Conservation (phyloP, 2,797 vertebrate species). For the Columba guinea region DNA sequence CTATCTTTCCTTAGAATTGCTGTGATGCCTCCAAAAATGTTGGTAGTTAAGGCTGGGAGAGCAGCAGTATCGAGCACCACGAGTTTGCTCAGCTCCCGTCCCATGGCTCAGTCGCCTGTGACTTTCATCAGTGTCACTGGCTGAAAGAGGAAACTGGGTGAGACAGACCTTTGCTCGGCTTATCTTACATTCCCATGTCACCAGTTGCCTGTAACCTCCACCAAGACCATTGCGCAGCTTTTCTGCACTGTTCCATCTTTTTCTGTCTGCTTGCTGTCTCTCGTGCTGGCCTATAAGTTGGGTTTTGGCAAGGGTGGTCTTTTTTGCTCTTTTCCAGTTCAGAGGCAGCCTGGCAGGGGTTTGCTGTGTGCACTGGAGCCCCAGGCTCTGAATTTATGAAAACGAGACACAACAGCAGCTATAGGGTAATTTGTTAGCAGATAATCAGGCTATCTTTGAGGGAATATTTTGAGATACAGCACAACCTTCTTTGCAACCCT, state of each 20-base stretch:
- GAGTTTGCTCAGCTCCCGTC: background rate
- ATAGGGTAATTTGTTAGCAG: background rate
- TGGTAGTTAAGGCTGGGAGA: background rate
- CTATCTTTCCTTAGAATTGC: background rate
- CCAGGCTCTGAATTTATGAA: background rate
- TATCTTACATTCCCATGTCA: background rate
- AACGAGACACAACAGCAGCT: background rate
- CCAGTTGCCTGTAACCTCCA: background rate
- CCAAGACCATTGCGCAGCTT: rapidly evolving
- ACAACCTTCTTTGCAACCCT: background rate
- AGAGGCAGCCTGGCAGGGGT: background rate
- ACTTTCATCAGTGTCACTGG: background rate
- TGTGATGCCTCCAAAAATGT: background rate
- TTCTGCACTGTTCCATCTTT: background rate
- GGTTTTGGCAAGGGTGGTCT: background rate
- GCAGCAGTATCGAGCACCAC: rapidly evolving
- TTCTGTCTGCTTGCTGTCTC: background rate
- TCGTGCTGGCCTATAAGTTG: background rate
- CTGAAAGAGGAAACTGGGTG: background rate
- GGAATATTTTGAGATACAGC: background rate
- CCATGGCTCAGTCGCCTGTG: background rate
- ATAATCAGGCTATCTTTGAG: background rate
- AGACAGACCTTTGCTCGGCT: background rate
- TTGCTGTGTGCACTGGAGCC: background rate
- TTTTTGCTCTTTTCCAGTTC: background rate